Evolutionary conservation across 2,888 invertebrate species (phyloP).

Genomic region (Scaptomyza parva): DNA sequence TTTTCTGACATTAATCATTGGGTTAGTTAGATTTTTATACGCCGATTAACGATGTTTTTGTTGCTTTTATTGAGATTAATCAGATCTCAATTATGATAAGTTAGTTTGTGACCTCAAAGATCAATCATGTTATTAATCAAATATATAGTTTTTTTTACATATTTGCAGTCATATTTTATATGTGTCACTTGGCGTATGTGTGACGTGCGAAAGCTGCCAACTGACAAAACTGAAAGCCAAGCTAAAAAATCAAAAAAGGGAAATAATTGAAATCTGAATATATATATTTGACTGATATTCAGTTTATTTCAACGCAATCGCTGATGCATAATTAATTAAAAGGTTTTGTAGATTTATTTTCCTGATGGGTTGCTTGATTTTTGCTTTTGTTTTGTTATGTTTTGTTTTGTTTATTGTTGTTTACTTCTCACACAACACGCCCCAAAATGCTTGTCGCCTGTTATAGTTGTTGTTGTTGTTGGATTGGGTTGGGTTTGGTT

Average conservation of each 20-base stretch:
- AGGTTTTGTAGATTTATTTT: constrained; percentile 61
- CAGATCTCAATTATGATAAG: not conserved
- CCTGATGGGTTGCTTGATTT: constrained; percentile 19
- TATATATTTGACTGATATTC: constrained; percentile 61
- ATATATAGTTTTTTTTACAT: not conserved
- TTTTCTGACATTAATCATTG: not conserved
- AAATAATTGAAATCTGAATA: constrained; percentile 44
- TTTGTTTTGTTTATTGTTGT: constrained; percentile 40
- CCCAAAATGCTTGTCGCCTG: constrained; percentile 54
- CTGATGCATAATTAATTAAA: constrained; percentile 83
- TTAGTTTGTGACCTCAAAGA: not conserved
- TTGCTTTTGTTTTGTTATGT: constrained; percentile 18
- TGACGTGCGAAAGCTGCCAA: constrained; percentile 29
- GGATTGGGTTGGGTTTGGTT: constrained; percentile 47
- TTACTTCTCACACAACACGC: constrained; percentile 66
- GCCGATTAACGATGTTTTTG: too few species aligned
- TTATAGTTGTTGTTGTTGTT: constrained; percentile 32
- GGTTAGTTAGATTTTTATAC: too few species aligned
- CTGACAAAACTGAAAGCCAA: constrained; percentile 20
- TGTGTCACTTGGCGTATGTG: constrained; percentile 56
- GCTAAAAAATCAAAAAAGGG: constrained; percentile 15
- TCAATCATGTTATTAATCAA: not conserved
- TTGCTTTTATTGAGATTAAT: not conserved
- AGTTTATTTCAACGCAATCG: constrained; percentile 78
- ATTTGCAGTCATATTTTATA: constrained; percentile 1